These are phyloP conservation scores for Phalacrocorax brasilianus DNA, from an alignment of 2,113 vertebrate genomes.

Conservation along the genomic window DNA sequence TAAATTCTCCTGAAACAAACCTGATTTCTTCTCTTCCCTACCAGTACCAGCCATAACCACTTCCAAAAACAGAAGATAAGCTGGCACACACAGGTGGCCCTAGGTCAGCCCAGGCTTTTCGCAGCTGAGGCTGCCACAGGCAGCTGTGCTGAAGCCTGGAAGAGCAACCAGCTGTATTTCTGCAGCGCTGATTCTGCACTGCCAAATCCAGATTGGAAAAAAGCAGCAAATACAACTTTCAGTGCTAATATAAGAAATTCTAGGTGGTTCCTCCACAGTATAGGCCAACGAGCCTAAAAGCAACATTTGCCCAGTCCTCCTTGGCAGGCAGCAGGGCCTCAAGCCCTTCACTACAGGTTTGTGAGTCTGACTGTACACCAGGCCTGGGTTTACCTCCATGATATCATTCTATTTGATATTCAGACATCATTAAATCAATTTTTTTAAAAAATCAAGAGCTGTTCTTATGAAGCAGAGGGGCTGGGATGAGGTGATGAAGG, in stretches of 20 bases:
- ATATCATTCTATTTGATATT: background rate
- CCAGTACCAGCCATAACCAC: background rate
- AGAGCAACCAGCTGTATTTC: background rate
- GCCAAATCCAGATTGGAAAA: background rate
- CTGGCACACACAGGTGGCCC: background rate
- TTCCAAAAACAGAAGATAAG: background rate
- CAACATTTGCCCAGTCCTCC: background rate
- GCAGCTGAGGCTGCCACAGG: background rate
- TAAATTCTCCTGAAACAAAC: background rate
- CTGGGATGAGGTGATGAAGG: background rate
- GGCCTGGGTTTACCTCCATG: rapidly evolving
- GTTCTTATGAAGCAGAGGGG: background rate
- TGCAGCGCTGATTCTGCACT: background rate
- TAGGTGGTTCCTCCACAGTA: background rate
- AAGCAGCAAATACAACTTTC: background rate
- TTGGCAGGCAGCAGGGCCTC: background rate
- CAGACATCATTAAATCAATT: background rate
- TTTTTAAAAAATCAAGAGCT: background rate
- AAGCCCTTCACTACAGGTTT: background rate
- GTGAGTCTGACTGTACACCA: background rate
- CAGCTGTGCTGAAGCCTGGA: background rate
- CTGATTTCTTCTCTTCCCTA: background rate
- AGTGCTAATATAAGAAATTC: background rate
- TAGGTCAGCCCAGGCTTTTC: background rate
- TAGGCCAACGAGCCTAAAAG: background rate